Percentiles rank a stretch among this genome's conserved stretches.
Evolutionary conservation across 2,888 invertebrate genomes (phyloP).

Genomic region (Venustoraphidia nigricollis): DNA sequence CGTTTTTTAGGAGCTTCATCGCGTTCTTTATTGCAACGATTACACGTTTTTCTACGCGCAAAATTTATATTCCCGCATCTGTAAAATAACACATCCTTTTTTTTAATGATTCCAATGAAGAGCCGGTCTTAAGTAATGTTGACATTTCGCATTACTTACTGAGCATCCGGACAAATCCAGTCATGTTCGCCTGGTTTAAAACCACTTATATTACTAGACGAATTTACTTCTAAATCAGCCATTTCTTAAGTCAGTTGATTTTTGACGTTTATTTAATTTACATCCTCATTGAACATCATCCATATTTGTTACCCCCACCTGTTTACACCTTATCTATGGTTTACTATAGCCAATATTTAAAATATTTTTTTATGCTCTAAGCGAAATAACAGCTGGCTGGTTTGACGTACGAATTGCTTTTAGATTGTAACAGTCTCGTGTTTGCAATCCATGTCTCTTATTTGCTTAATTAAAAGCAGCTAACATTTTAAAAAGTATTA

Average conservation of each 20-base stretch:
- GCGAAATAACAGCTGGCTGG: no score
- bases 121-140: neutral
- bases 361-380: no score
- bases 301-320: no score
- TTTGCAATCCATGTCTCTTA: no score
- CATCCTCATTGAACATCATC: no score
- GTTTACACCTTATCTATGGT: no score
- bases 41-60: slow-evolving; percentile 77
- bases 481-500: no score
- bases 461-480: no score
- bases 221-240: slow-evolving; percentile 2
- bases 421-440: no score
- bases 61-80: slow-evolving; percentile 90
- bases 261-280: neutral
- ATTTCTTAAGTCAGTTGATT: neutral
- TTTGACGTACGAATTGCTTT: no score
- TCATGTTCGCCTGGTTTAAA: slow-evolving; percentile 30
- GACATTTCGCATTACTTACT: slow-evolving; percentile 2
- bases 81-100: slow-evolving; percentile 11
- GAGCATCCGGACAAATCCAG: slow-evolving; percentile 48
- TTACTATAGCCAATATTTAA: no score
- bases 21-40: slow-evolving; percentile 73
- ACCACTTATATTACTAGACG: neutral
- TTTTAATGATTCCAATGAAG: neutral
- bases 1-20: slow-evolving; percentile 43